Evolutionary conservation across 2,888 invertebrate genomes (phyloP).

Genomic region (Crocallis elinguaria): DNA sequence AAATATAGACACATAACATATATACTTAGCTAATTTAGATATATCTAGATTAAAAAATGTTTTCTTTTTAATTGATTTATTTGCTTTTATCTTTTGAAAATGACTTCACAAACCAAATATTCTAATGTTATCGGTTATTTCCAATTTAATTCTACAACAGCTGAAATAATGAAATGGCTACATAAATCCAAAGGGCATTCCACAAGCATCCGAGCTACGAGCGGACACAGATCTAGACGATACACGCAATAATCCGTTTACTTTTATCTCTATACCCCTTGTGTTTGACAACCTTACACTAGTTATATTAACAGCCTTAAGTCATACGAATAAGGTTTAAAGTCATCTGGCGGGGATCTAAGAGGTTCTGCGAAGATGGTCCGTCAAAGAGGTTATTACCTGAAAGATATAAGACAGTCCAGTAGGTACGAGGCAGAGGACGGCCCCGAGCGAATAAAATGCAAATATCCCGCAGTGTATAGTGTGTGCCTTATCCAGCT

Average conservation of each 20-base stretch:
- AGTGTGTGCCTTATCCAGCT: slow-evolving; percentile 52
- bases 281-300: slow-evolving; percentile 51
- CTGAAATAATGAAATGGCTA: slow-evolving; percentile 37
- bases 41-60: too few species aligned
- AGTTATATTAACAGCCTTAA: slow-evolving; percentile 33
- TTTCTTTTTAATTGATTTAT: too few species aligned
- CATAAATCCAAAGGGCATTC: slow-evolving; percentile 34
- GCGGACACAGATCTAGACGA: slow-evolving; percentile 68
- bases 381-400: slow-evolving; percentile 83
- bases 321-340: slow-evolving; percentile 12
- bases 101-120: too few species aligned
- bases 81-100: too few species aligned
- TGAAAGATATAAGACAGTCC: slow-evolving; percentile 74
- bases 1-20: too few species aligned
- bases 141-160: slow-evolving; percentile 37
- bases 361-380: slow-evolving; percentile 48
- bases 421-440: slow-evolving; percentile 46
- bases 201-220: slow-evolving; percentile 33
- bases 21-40: too few species aligned
- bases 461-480: slow-evolving; percentile 76
- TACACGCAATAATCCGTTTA: slow-evolving; percentile 81
- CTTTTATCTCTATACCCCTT: slow-evolving; percentile 79
- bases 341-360: slow-evolving; percentile 12
- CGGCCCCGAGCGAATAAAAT: slow-evolving; percentile 74
- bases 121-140: not conserved